phyloP scores from a whole-genome alignment of 2,797 vertebrate species.

The Chiroxiphia lanceolata region DNA sequence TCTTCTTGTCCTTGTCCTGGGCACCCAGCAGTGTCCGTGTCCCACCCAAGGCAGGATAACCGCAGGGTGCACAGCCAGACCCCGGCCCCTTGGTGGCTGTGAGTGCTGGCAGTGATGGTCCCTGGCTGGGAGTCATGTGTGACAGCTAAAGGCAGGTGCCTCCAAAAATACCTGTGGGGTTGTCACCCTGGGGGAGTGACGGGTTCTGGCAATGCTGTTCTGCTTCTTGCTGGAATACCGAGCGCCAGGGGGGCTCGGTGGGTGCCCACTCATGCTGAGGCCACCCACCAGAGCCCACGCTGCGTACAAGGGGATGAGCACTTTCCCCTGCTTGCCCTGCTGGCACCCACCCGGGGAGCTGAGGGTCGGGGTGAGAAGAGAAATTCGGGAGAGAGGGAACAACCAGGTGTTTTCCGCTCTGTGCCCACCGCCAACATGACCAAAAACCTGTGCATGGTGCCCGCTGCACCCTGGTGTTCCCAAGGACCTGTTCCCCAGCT shows the following conservation, averaged over 20 bases:
- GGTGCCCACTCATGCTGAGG: background rate
- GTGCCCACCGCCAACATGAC: rapidly evolving
- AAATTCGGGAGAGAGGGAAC: background rate
- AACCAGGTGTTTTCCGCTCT: background rate
- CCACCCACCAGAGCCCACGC: background rate
- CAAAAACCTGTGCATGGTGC: background rate
- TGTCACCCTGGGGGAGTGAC: rapidly evolving
- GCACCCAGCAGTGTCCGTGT: background rate
- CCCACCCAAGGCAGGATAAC: rapidly evolving
- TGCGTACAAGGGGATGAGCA: rapidly evolving
- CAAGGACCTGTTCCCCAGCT: rapidly evolving
- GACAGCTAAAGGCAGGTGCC: background rate
- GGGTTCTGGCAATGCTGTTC: rapidly evolving
- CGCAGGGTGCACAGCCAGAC: background rate
- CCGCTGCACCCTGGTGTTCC: background rate
- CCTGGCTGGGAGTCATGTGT: background rate
- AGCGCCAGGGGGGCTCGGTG: background rate
- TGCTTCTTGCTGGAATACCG: rapidly evolving
- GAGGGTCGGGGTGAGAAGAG: rapidly evolving
- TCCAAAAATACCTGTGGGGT: background rate
- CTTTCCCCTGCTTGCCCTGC: background rate
- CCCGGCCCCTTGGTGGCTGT: rapidly evolving
- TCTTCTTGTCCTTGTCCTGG: background rate
- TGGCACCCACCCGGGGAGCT: background rate
- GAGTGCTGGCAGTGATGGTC: background rate